phyloP scores from a whole-genome alignment of 2,113 vertebrate species.

The Amblyornis subalaris region DNA sequence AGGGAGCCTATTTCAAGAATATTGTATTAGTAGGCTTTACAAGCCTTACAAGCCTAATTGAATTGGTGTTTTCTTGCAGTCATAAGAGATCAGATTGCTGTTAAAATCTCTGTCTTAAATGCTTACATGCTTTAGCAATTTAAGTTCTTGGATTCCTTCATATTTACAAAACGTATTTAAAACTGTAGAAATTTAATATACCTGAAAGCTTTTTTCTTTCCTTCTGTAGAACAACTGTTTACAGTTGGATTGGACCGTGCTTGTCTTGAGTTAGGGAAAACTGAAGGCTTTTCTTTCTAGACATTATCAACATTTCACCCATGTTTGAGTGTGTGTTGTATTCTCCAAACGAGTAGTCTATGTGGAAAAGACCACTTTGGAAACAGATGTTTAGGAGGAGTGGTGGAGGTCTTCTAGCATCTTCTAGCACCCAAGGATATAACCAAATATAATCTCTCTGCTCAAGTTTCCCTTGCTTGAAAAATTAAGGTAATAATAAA shows the following conservation, averaged over 20 bases:
- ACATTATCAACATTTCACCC: background rate
- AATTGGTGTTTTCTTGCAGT: background rate
- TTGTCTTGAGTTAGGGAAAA: background rate
- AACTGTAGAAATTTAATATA: background rate
- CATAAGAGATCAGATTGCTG: background rate
- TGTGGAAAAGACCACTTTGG: background rate
- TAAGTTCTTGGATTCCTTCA: background rate
- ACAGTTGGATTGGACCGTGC: background rate
- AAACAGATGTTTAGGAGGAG: background rate
- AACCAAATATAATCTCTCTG: background rate
- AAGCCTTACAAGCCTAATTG: background rate
- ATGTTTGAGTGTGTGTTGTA: background rate
- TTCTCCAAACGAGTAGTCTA: background rate
- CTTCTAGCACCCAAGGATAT: background rate
- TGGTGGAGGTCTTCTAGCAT: background rate
- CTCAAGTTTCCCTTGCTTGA: background rate
- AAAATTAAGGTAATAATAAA: background rate
- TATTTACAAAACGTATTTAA: background rate
- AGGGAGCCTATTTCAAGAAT: background rate
- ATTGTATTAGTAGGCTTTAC: background rate
- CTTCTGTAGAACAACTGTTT: background rate
- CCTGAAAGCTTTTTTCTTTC: rapidly evolving
- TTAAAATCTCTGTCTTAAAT: background rate
- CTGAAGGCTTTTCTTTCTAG: background rate
- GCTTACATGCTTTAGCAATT: background rate